Conservation (phyloP, 1,140 invertebrate genomes). For the Aporrectodea caliginosa region DNA sequence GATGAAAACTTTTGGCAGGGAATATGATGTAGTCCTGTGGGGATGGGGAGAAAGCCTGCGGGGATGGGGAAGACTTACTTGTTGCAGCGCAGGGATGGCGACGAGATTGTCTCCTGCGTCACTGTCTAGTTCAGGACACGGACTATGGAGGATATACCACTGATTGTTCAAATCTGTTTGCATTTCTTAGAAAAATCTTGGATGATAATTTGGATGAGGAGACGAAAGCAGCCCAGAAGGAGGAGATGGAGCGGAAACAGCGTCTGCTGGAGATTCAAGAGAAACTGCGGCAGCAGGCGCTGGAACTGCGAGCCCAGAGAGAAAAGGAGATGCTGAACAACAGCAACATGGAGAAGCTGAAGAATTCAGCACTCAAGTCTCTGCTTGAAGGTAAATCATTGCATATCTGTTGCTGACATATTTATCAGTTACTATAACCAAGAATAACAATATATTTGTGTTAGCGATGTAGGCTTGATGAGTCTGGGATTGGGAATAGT, state of each 20-base stretch:
- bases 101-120: not conserved
- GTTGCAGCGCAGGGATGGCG: no score
- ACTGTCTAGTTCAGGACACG: not conserved
- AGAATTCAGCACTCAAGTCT: constrained; percentile 51
- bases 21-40: no score
- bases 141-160: constrained; percentile 1
- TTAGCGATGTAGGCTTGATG: no score
- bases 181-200: constrained; percentile 74
- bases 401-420: no score
- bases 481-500: no score
- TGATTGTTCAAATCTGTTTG: not conserved
- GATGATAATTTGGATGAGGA: constrained; percentile 86
- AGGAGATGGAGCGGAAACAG: constrained; percentile 75
- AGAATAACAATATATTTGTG: no score
- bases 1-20: no score
- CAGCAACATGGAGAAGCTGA: constrained; percentile 36
- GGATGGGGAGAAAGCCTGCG: no score
- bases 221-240: constrained; percentile 83
- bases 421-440: no score
- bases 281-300: constrained; percentile 31
- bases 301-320: constrained; percentile 38
- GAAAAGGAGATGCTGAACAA: constrained; percentile 34
- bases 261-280: constrained; percentile 47
- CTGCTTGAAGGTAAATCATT: constrained; percentile 46
- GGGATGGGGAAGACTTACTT: no score